These are phyloP conservation scores for Eufriesea mexicana DNA, from an alignment of 1,140 invertebrate species.

Conservation along the genomic window DNA sequence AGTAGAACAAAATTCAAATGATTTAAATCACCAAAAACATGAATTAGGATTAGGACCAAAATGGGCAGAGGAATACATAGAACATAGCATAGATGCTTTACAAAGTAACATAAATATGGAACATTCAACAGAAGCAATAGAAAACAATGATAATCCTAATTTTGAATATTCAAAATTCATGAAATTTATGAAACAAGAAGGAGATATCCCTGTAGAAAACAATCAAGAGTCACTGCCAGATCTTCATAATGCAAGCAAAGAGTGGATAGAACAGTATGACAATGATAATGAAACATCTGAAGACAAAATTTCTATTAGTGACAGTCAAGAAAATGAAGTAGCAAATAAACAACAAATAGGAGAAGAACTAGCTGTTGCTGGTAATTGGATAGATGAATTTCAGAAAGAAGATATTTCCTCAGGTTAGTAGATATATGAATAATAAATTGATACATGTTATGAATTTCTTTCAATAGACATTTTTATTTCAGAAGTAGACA, in stretches of 20 bases:
- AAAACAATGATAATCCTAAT: conserved; percentile 86
- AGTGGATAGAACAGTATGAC: conserved; percentile 81
- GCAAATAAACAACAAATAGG: conserved; percentile 64
- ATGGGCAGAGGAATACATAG: conserved; percentile 85
- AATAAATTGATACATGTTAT: background rate
- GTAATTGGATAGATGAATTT: conserved; percentile 77
- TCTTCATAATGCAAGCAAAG: conserved; percentile 75
- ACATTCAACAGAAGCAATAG: conserved; percentile 76
- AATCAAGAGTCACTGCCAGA: conserved; percentile 70
- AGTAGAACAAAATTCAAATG: conserved; percentile 51
- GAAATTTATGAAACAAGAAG: conserved; percentile 92
- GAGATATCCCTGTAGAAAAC: conserved; percentile 83
- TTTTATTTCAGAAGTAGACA: conserved; percentile 70
- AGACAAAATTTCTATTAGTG: conserved; percentile 69
- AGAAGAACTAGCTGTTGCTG: conserved; percentile 70
- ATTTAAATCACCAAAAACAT: conserved; percentile 67
- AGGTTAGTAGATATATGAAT: conserved; percentile 42
- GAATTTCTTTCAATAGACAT: background rate
- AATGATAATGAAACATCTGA: conserved; percentile 66
- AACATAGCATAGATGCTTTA: conserved; percentile 78
- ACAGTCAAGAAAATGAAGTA: conserved; percentile 70
- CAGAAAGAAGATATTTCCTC: conserved; percentile 62
- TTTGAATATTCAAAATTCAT: conserved; percentile 91
- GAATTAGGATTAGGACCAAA: conserved; percentile 82
- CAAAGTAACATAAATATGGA: conserved; percentile 58